Conservation (phyloP, 2,113 vertebrate genomes). For the Eonycteris spelaea region DNA sequence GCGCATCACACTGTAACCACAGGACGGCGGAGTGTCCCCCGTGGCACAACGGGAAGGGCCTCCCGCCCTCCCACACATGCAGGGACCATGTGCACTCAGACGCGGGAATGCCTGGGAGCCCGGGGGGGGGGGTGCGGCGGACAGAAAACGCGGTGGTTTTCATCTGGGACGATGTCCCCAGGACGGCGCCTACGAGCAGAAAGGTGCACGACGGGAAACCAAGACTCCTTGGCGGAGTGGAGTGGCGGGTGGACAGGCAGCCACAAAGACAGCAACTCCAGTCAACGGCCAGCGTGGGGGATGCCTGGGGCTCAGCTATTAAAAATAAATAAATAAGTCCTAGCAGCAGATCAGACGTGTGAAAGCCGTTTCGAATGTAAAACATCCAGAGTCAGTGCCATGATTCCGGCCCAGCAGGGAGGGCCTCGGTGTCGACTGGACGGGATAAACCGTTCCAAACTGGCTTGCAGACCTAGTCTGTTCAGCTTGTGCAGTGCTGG, state of each 20-base stretch:
- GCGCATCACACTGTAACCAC: neutral
- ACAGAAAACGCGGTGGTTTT: neutral
- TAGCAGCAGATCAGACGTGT: neutral
- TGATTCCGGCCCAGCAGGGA: neutral
- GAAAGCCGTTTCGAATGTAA: neutral
- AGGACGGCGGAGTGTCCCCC: neutral
- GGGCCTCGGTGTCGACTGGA: neutral
- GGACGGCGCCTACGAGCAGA: neutral
- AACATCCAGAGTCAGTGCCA: too few relatives aligned
- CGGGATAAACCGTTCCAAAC: neutral
- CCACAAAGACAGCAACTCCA: neutral
- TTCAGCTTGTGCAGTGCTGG: too few relatives aligned
- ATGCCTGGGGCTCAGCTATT: too few relatives aligned
- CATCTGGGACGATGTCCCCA: neutral
- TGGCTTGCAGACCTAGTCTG: neutral
- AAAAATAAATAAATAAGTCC: neutral
- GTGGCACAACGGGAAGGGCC: rapidly evolving
- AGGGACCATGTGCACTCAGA: neutral
- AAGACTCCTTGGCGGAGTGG: too few relatives aligned
- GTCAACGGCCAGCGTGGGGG: neutral
- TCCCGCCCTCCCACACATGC: neutral
- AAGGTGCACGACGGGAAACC: too few relatives aligned
- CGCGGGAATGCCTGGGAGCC: neutral
- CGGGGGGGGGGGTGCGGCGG: neutral
- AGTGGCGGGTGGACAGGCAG: neutral